A percentile compares a stretch with the other conserved stretches of the same genome.
Evolutionary conservation across 2,797 vertebrate genomes (phyloP).

Genomic region (Mus minutoides): DNA sequence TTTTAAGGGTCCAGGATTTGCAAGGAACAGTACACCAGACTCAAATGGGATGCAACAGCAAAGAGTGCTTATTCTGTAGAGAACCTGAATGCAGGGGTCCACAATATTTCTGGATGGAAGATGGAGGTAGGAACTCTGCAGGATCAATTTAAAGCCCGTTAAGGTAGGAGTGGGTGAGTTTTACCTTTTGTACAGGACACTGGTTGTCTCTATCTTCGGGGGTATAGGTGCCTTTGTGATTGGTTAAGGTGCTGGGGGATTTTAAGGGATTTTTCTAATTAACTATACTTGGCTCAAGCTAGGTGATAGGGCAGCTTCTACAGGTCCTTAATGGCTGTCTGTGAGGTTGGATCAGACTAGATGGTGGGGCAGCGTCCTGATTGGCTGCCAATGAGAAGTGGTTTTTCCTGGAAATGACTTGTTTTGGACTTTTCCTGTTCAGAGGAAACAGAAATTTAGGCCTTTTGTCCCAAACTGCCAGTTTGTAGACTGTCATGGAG

Average conservation of each 20-base stretch:
- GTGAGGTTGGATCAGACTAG: background rate
- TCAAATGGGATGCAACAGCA: background rate
- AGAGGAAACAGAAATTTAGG: background rate
- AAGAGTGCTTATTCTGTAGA: background rate
- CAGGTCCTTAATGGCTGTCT: too few relatives aligned
- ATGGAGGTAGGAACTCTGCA: background rate
- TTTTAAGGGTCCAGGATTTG: background rate
- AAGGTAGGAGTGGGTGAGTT: background rate
- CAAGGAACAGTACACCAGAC: background rate
- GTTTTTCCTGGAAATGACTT: too few relatives aligned
- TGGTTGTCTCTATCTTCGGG: background rate
- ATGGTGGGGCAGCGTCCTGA: background rate
- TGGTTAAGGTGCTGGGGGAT: background rate
- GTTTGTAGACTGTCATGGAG: background rate
- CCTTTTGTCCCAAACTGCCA: background rate
- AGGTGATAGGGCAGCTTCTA: too few relatives aligned
- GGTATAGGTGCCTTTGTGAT: background rate
- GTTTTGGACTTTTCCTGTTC: background rate
- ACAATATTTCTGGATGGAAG: background rate
- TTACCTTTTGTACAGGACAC: background rate
- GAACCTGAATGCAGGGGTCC: background rate
- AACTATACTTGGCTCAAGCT: background rate
- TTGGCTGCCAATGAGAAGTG: background rate
- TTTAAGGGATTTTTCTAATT: background rate
- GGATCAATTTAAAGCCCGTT: background rate